Base-by-base conservation (phyloP, 2,888 invertebrate species). In the Lasioglossum vierecki region DNA sequence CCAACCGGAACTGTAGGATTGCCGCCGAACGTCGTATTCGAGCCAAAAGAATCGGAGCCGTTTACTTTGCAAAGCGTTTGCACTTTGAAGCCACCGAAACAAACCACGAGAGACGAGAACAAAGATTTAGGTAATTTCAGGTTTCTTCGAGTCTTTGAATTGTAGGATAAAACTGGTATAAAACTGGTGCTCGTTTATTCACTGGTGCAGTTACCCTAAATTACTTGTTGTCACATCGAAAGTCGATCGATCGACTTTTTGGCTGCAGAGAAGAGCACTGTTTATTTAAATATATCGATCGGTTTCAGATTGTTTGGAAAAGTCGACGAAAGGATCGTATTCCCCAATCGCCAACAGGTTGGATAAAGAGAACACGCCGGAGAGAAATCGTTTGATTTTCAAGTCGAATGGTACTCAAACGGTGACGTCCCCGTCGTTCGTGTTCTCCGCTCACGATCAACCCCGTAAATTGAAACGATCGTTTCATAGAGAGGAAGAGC, bases 31-130 rank as follows among this genome's bases (percentile, higher is more conserved):
- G 87, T 93, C 5, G 88, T 93, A 11, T 93, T 93, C 77, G 92
- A 93, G 46, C 93, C 93, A 0, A 92, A 91, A 30, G 92, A 93
- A 22, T 93, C 92, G 6, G 93, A 93, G 78, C 92, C 93, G 0
- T 93, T 93, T 68, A 92, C 92, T 0, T 87, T 92, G 76, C 92
- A 93, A 86, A 91, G 90, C 41, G 88, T 91, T 39, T 87, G 83
- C 46, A 83, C 87, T 13, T n/a, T 85, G 11, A 84, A 87, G 11
- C 86, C 88, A 1, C 53, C 83, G 41, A 87, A 82, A 44, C 26
- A 84, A 13, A 84, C 66, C 6, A 76, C 74, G n/a, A 90, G 83
- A 30, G 88, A 83, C 5, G 87, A 87, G 3, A 82, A 86, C 46
- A 81, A 75, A 68, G 79, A 89, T 35, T 57, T 73, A 72, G 84